phyloP scores from a whole-genome alignment of 2,888 invertebrate genomes.

The Atherix ibis region DNA sequence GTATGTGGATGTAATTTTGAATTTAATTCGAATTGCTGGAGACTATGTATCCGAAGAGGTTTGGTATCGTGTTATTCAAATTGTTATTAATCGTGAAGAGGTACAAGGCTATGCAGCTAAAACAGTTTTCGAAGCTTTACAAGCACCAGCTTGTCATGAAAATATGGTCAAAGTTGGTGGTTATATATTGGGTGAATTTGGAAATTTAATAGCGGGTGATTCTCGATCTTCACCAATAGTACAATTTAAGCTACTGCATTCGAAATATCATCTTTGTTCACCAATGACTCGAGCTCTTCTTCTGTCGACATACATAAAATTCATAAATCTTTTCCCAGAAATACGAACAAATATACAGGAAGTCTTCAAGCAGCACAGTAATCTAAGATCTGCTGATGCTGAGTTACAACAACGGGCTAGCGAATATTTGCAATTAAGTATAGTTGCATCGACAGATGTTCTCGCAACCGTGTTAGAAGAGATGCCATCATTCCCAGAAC shows the following conservation, averaged over 20 bases:
- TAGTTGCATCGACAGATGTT: conserved; percentile 92
- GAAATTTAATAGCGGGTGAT: conserved; percentile 98
- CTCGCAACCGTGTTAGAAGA: conserved; percentile 96
- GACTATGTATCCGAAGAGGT: conserved; percentile 99
- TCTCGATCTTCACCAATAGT: conserved; percentile 91
- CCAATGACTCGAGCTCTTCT: conserved; percentile 92
- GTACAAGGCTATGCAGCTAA: conserved; percentile 99
- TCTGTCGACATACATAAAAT: conserved; percentile 96
- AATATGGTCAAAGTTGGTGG: conserved; percentile 99
- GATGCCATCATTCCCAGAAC: conserved; percentile 99
- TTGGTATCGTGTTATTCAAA: conserved; percentile 99
- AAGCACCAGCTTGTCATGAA: conserved; percentile 98
- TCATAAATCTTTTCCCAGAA: conserved; percentile 97
- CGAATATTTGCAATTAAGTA: conserved; percentile 92
- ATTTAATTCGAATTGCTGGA: conserved; percentile 97
- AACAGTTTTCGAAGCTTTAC: conserved; percentile 97
- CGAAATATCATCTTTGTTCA: conserved; percentile 96
- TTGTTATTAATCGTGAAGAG: conserved; percentile 98
- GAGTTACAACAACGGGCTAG: conserved; percentile 96
- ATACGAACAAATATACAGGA: conserved; percentile 92
- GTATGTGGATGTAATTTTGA: conserved; percentile 90
- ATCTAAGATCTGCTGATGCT: conserved; percentile 92
- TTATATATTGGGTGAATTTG: conserved; percentile 97
- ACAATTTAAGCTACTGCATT: conserved; percentile 95
- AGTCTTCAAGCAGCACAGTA: conserved; percentile 86